These are phyloP conservation scores for Isaurus tuberculatus DNA, from an alignment of 92 coral and sea anemone genomes.

Conservation along the genomic window DNA sequence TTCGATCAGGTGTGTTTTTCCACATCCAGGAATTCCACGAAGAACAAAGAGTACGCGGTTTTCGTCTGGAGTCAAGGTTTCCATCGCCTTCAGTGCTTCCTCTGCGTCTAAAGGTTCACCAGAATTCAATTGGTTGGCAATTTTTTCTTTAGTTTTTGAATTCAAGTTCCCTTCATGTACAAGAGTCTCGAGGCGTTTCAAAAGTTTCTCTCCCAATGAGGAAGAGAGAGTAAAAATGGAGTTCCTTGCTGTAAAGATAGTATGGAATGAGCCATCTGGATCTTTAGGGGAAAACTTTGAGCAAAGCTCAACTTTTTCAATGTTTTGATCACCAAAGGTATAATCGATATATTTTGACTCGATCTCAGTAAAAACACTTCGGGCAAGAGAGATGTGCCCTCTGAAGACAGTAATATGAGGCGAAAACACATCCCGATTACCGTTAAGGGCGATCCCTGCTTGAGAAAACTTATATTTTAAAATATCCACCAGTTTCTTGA, in stretches of 20 bases:
- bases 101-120: slow-evolving; percentile 29
- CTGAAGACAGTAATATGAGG: slow-evolving; percentile 74
- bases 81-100: slow-evolving; percentile 31
- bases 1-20: slow-evolving; percentile 73
- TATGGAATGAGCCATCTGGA: slow-evolving; percentile 63
- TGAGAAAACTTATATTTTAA: slow-evolving; percentile 63
- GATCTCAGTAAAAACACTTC: slow-evolving; percentile 45
- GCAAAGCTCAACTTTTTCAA: slow-evolving; percentile 53
- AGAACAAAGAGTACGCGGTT: slow-evolving; percentile 64
- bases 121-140: slow-evolving; percentile 32
- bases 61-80: slow-evolving; percentile 2
- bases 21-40: slow-evolving; percentile 89
- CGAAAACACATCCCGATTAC: slow-evolving; percentile 67
- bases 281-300: slow-evolving; percentile 73
- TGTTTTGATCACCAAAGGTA: slow-evolving; percentile 66
- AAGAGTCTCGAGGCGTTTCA: slow-evolving; percentile 54
- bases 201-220: slow-evolving; percentile 58
- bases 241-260: slow-evolving; percentile 57
- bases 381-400: slow-evolving; percentile 41
- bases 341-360: slow-evolving; percentile 46
- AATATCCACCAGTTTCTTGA: slow-evolving; percentile 59
- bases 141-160: slow-evolving; percentile 38
- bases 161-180: slow-evolving; percentile 28
- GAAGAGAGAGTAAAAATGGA: slow-evolving; percentile 69
- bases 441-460: slow-evolving; percentile 73